phyloP scores from a whole-genome alignment of 1,140 invertebrate species.

The Mactra quadrangularis region DNA sequence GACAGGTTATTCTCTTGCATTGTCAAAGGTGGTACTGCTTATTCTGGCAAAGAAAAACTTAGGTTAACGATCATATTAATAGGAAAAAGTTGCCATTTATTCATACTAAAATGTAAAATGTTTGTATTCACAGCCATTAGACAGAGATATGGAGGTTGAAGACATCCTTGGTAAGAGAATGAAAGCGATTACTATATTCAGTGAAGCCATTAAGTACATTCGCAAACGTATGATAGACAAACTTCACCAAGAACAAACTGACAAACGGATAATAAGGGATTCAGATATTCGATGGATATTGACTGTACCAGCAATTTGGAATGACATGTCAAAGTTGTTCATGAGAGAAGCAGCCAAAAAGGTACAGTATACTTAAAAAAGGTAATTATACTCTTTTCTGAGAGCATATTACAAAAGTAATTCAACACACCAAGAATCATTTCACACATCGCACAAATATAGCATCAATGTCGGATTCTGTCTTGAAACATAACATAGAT shows the following conservation, averaged over 20 bases:
- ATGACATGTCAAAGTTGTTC: constrained; percentile 48
- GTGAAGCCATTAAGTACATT: constrained; percentile 26
- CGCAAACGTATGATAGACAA: not conserved
- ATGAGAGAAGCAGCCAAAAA: constrained; percentile 53
- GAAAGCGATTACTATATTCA: constrained; percentile 32
- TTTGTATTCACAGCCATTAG: constrained; percentile 21
- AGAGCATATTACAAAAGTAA: too few species aligned
- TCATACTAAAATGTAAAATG: not conserved
- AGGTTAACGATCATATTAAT: not conserved
- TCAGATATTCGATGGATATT: constrained; percentile 47
- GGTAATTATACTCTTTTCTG: too few species aligned
- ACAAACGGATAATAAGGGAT: constrained; percentile 1
- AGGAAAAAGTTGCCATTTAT: not conserved
- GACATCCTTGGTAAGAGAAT: constrained; percentile 45
- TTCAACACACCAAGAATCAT: too few species aligned
- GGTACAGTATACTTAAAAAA: too few species aligned
- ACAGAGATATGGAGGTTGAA: constrained; percentile 36
- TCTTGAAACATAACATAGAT: too few species aligned
- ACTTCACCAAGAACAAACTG: not conserved
- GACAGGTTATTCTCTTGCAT: not conserved
- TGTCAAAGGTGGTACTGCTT: not conserved
- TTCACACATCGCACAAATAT: too few species aligned
- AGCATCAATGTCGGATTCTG: too few species aligned
- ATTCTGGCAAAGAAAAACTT: not conserved
- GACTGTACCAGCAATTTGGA: constrained; percentile 52